phyloP scores from a whole-genome alignment of 2,797 vertebrate genomes.

The Myripristis jacobus region DNA sequence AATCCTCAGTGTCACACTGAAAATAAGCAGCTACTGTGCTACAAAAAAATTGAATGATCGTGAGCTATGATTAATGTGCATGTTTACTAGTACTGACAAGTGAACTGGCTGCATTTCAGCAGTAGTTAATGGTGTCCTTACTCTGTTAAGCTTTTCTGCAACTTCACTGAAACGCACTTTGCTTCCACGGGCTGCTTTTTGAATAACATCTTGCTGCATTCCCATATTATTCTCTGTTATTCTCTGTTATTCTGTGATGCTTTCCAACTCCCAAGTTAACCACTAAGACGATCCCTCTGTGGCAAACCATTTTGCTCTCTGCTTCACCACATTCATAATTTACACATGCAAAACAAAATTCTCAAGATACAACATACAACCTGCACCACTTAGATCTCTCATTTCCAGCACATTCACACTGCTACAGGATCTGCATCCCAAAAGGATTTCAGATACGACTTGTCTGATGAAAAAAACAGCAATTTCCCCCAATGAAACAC shows the following conservation, averaged over 20 bases:
- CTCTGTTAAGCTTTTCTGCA: background rate
- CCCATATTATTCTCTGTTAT: background rate
- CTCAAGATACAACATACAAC: slow-evolving; percentile 11
- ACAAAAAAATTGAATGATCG: slow-evolving; percentile 37
- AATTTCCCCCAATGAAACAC: background rate
- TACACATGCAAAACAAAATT: slow-evolving; percentile 20
- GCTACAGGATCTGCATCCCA: background rate
- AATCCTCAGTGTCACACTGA: slow-evolving; percentile 11
- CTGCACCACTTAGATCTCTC: slow-evolving; percentile 13
- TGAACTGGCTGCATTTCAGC: slow-evolving; percentile 10
- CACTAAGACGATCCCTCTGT: background rate
- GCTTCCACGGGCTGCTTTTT: slow-evolving; percentile 14
- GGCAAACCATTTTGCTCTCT: slow-evolving; percentile 9
- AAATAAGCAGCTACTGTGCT: slow-evolving; percentile 35
- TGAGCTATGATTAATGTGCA: slow-evolving; percentile 38
- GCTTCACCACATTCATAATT: slow-evolving; percentile 29
- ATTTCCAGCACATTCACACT: slow-evolving; percentile 13
- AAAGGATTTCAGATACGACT: slow-evolving; percentile 14
- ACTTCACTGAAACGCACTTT: background rate
- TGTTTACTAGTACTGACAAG: slow-evolving; percentile 37
- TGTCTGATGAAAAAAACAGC: slow-evolving; percentile 32
- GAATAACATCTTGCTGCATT: background rate
- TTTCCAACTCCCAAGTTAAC: slow-evolving; percentile 9
- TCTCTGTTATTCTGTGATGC: background rate
- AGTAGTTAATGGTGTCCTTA: background rate